Conservation (phyloP, 2,797 vertebrate genomes). For the Hippocampus kuda region DNA sequence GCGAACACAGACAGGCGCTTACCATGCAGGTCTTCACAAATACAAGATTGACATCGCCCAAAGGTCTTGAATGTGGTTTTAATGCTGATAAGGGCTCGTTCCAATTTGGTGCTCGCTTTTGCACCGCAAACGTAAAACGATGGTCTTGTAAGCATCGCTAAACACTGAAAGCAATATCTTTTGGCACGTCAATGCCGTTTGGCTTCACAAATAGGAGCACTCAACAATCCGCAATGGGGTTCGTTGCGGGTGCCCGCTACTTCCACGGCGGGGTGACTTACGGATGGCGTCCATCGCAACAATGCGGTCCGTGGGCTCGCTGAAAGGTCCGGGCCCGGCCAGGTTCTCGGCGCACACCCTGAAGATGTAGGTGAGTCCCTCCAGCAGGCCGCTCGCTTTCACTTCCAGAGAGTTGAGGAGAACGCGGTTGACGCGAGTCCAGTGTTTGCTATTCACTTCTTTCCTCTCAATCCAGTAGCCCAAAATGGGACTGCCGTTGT, state of each 20-base stretch:
- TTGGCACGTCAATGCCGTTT: too few species aligned
- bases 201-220: not conserved
- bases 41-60: not conserved
- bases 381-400: slow-evolving; percentile 80
- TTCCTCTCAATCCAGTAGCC: slow-evolving; percentile 98
- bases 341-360: slow-evolving; percentile 97
- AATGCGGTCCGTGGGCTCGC: slow-evolving; percentile 86
- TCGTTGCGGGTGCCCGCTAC: not conserved
- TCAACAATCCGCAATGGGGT: not conserved
- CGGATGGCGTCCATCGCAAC: slow-evolving; percentile 83
- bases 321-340: slow-evolving; percentile 94
- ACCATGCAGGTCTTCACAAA: too few species aligned
- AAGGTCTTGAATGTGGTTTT: not conserved
- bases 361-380: slow-evolving; percentile 92
- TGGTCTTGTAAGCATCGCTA: not conserved
- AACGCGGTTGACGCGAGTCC: slow-evolving; percentile 86
- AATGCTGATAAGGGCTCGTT: not conserved
- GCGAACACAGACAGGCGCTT: not conserved
- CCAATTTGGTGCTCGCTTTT: not conserved
- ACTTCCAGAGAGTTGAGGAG: slow-evolving; percentile 79
- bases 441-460: slow-evolving; percentile 95
- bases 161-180: not conserved
- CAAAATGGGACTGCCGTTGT: slow-evolving; percentile 94
- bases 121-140: not conserved
- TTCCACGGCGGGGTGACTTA: slow-evolving; percentile 61